phyloP scores from a whole-genome alignment of 2,888 invertebrate genomes.

The Sepioteuthis lessoniana region DNA sequence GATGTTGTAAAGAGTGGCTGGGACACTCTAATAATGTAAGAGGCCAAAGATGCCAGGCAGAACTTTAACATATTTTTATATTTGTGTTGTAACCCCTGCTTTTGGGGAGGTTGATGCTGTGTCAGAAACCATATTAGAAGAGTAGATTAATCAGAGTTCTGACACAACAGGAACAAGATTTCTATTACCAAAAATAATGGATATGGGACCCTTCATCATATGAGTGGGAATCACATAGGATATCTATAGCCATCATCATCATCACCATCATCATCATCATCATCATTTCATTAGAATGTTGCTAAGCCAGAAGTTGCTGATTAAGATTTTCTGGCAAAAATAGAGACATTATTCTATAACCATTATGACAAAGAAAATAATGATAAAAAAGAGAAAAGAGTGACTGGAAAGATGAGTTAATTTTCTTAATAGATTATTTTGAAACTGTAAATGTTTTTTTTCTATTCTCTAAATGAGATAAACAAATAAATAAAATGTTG shows the following conservation, averaged over 20 bases:
- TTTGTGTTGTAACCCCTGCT: neutral
- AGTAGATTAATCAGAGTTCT: neutral
- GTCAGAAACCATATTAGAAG: neutral
- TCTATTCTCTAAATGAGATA: too few relatives aligned
- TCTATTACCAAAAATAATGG: neutral
- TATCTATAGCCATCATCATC: neutral
- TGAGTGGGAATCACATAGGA: neutral
- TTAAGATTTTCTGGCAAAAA: neutral
- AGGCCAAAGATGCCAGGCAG: neutral
- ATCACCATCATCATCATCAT: neutral
- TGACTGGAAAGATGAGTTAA: neutral
- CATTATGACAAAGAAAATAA: too few relatives aligned
- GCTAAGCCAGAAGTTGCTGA: neutral
- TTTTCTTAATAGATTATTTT: neutral
- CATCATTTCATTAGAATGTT: neutral
- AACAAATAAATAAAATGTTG: too few relatives aligned
- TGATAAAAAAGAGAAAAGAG: neutral
- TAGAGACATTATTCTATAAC: too few relatives aligned
- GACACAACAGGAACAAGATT: neutral
- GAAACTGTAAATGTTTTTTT: neutral
- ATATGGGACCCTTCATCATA: neutral
- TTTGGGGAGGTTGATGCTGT: neutral
- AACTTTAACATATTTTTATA: neutral
- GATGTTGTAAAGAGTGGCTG: neutral
- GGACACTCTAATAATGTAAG: neutral